Evolutionary conservation across 1,140 invertebrate genomes (phyloP).

Genomic region (Drosophila novamexicana): DNA sequence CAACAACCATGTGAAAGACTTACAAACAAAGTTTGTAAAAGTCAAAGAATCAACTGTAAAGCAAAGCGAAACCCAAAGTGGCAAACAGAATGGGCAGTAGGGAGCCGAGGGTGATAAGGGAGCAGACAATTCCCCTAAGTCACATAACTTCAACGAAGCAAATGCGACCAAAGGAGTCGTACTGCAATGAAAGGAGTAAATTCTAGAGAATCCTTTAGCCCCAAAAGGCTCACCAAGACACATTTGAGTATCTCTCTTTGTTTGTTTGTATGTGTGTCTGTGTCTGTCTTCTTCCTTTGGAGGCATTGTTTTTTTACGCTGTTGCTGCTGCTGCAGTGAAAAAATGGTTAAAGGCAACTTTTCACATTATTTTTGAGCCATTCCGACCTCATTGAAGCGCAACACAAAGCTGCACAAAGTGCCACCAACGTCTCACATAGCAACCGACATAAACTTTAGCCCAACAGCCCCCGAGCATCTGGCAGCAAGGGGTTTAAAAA

Average conservation of each 20-base stretch:
- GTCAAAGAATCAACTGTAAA: constrained; percentile 50
- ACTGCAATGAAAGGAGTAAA: constrained; percentile 61
- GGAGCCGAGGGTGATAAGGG: constrained; percentile 26
- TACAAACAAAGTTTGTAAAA: constrained; percentile 52
- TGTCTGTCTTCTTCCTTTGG: constrained; percentile 15
- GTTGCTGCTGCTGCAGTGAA: constrained; percentile 37
- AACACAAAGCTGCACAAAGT: constrained; percentile 80
- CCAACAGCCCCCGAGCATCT: constrained; percentile 8
- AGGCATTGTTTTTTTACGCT: constrained; percentile 55
- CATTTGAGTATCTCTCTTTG: constrained; percentile 13
- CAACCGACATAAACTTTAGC: constrained; percentile 60
- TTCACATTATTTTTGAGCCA: constrained; percentile 83
- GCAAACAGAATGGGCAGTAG: constrained; percentile 42
- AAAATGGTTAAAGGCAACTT: constrained; percentile 80
- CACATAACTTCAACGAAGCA: constrained; percentile 72
- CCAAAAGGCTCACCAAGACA: constrained; percentile 25
- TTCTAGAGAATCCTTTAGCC: constrained; percentile 62
- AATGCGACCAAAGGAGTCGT: background rate
- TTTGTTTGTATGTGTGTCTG: background rate
- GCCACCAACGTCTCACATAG: constrained; percentile 66
- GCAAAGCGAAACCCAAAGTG: constrained; percentile 63
- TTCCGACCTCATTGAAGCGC: constrained; percentile 82
- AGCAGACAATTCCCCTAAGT: constrained; percentile 74
- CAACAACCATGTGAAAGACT: constrained; percentile 25
- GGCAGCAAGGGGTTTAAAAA: constrained; percentile 22